Conservation (phyloP, 1,140 invertebrate species). For the Diorhabda carinulata region DNA sequence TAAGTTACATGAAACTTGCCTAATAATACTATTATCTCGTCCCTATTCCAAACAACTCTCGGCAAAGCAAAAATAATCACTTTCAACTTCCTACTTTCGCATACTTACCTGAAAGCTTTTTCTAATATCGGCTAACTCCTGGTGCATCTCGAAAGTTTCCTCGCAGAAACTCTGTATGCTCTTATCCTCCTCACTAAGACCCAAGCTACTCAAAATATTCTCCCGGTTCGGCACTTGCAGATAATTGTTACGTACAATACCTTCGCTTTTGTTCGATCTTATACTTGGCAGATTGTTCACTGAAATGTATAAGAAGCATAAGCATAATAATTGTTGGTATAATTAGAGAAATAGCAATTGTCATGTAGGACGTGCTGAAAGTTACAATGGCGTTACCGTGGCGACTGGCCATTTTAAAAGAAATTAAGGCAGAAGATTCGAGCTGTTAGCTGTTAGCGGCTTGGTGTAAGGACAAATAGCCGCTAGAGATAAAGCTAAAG, state of each 20-base stretch:
- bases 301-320: background rate
- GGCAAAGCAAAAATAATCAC: background rate
- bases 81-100: background rate
- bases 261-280: constrained; percentile 13
- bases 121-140: constrained; percentile 23
- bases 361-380: too few species aligned
- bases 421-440: too few species aligned
- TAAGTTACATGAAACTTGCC: background rate
- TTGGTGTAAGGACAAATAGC: too few species aligned
- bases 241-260: background rate
- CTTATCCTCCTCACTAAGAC: constrained; percentile 23
- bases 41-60: background rate
- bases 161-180: constrained; percentile 28
- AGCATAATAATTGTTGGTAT: too few species aligned
- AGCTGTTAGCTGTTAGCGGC: too few species aligned
- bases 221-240: constrained; percentile 18
- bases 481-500: too few species aligned
- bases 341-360: too few species aligned
- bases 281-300: constrained; percentile 22
- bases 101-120: constrained; percentile 28
- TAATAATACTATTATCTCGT: background rate
- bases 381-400: too few species aligned
- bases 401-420: too few species aligned
- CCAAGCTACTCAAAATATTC: constrained; percentile 26
- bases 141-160: constrained; percentile 26